Conservation (phyloP, 2,113 vertebrate genomes). For the Dicerorhinus sumatrensis region DNA sequence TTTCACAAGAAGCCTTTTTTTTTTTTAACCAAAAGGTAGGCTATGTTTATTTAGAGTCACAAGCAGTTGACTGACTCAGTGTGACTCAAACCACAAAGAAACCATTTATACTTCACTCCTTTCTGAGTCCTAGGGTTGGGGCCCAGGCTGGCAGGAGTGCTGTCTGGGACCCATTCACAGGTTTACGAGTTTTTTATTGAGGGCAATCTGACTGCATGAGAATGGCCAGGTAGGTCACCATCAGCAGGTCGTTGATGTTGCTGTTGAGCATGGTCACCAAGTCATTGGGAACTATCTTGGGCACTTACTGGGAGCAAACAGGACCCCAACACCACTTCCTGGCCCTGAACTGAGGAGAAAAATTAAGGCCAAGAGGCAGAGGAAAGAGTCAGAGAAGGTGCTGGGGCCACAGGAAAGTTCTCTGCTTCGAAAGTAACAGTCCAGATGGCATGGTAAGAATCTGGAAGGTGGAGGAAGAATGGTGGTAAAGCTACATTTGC, state of each 20-base stretch:
- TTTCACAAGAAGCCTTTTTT: background rate
- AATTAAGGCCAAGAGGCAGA: conserved; percentile 9
- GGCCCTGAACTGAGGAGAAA: background rate
- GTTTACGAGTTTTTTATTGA: conserved; percentile 96
- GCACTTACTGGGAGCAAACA: conserved; percentile 85
- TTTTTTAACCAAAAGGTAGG: conserved; percentile 48
- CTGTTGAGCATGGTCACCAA: conserved; percentile 99
- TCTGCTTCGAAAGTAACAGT: background rate
- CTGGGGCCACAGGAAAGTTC: background rate
- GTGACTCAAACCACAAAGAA: conserved; percentile 70
- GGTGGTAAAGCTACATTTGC: background rate
- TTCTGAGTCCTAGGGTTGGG: background rate
- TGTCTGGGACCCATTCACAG: conserved; percentile 80
- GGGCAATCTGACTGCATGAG: conserved; percentile 97
- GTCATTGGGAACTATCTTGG: conserved; percentile 96
- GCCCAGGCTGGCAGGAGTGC: no score
- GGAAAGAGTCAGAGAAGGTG: background rate
- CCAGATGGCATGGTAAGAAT: background rate
- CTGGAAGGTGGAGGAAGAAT: background rate
- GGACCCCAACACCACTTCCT: background rate
- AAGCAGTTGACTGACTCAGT: conserved; percentile 18
- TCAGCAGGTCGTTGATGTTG: conserved; percentile 98
- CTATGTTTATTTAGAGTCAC: conserved; percentile 79
- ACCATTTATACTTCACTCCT: conserved; percentile 3
- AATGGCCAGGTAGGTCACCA: conserved; percentile 97